phyloP scores from a whole-genome alignment of 2,888 invertebrate genomes.

The Nezara viridula region DNA sequence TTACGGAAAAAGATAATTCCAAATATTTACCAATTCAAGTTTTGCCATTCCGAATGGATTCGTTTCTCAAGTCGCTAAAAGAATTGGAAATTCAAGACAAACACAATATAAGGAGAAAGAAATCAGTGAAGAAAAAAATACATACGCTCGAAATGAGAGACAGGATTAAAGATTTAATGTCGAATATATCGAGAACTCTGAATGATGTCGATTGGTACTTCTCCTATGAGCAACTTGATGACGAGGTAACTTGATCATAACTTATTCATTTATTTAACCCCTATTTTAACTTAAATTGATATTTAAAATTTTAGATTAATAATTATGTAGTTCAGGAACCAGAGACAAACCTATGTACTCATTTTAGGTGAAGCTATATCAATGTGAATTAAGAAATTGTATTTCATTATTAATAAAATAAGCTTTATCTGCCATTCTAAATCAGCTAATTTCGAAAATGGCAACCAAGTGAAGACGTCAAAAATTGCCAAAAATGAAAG shows the following conservation, averaged over 20 bases:
- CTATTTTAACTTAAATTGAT: too few species aligned
- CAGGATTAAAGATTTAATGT: constrained; percentile 35
- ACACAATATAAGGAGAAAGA: constrained; percentile 14
- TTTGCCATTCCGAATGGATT: background rate
- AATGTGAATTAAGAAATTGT: too few species aligned
- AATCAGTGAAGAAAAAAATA: background rate
- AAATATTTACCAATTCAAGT: background rate
- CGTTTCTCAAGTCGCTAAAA: background rate
- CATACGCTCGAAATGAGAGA: background rate
- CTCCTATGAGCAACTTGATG: constrained; percentile 25
- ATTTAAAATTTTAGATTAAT: too few species aligned
- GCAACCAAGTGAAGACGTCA: too few species aligned
- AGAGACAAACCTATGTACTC: too few species aligned
- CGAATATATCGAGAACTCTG: constrained; percentile 45
- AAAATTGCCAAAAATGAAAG: too few species aligned
- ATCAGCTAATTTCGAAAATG: too few species aligned
- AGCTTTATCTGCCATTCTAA: too few species aligned
- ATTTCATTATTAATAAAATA: too few species aligned
- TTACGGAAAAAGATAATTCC: background rate
- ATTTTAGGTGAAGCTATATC: too few species aligned
- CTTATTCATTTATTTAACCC: background rate
- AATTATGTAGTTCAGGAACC: too few species aligned
- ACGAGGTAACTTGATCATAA: background rate
- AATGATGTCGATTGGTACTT: constrained; percentile 56
- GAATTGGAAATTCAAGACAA: constrained; percentile 14